Conservation (phyloP, 2,113 vertebrate genomes). For the Pygoscelis antarcticus region DNA sequence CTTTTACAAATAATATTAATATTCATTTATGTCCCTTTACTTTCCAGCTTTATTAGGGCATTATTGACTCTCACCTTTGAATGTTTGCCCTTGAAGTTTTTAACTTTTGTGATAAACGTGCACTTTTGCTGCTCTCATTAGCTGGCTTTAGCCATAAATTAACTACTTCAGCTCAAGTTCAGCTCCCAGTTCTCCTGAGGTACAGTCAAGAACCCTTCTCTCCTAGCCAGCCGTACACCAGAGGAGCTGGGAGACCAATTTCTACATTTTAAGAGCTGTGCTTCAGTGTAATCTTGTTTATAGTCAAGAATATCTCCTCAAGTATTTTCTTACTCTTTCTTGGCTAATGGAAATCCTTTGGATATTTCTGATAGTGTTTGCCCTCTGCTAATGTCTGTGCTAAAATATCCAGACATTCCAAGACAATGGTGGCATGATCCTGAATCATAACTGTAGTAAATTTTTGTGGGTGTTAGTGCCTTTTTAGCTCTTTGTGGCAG, state of each 20-base stretch:
- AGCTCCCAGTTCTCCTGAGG: background rate
- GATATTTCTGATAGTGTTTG: background rate
- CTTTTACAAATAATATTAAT: background rate
- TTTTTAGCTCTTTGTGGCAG: background rate
- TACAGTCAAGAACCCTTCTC: background rate
- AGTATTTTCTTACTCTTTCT: background rate
- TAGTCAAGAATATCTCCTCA: background rate
- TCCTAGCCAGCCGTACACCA: background rate
- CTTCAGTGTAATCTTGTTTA: background rate
- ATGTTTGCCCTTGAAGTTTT: background rate
- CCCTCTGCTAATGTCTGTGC: background rate
- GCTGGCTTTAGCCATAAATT: background rate
- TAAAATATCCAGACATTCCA: background rate
- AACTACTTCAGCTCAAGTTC: background rate
- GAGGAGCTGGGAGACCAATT: background rate
- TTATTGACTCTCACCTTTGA: background rate
- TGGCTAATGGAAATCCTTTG: background rate
- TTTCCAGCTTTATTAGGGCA: background rate
- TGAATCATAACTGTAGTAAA: background rate
- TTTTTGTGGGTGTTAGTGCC: background rate
- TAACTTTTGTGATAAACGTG: background rate
- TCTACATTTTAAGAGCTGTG: background rate
- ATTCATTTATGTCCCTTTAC: background rate
- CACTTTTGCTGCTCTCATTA: background rate
- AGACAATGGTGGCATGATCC: background rate